Evolutionary conservation across 2,888 invertebrate species (phyloP).

Genomic region (Heliconius hortense): DNA sequence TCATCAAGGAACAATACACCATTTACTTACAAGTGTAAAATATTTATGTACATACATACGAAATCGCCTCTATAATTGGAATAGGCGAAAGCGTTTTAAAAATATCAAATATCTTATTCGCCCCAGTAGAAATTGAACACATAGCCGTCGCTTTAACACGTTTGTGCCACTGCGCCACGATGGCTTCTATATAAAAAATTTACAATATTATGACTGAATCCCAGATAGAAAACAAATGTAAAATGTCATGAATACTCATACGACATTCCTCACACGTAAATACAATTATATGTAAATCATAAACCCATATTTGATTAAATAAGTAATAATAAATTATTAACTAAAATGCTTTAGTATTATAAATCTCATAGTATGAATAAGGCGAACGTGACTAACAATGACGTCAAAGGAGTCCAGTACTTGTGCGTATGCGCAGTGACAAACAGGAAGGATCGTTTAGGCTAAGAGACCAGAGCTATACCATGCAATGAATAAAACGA

Average conservation of each 20-base stretch:
- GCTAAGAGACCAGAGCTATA: constrained; percentile 39
- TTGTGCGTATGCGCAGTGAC: constrained; percentile 40
- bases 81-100: no score
- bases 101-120: no score
- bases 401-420: constrained; percentile 35
- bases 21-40: neutral
- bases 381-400: constrained; percentile 29
- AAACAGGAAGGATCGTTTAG: constrained; percentile 54
- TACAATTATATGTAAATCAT: neutral
- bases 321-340: neutral
- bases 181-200: neutral
- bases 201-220: no score
- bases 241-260: neutral
- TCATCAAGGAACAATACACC: neutral
- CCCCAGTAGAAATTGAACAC: no score
- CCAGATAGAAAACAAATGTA: neutral
- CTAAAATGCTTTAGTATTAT: neutral
- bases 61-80: no score
- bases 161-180: no score
- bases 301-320: neutral
- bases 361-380: constrained; percentile 12
- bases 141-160: no score
- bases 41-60: no score
- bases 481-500: constrained; percentile 29
- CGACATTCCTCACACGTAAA: neutral